These are phyloP conservation scores for Rutilus rutilus DNA, from an alignment of 2,113 vertebrate genomes.

Conservation along the genomic window DNA sequence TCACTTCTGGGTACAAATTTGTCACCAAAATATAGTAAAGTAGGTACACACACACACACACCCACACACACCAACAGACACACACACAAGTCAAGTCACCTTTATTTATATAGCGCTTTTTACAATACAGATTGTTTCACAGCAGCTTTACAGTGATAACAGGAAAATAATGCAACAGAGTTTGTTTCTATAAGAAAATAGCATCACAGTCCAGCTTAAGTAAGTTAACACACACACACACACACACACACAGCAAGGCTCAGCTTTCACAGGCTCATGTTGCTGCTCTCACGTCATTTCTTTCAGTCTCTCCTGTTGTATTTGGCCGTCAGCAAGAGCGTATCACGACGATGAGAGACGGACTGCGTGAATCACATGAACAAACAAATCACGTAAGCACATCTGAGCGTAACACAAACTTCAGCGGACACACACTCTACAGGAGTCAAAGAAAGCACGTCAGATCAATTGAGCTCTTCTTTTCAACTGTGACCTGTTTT, in stretches of 20 bases:
- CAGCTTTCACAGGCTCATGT: background rate
- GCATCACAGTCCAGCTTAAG: too few relatives aligned
- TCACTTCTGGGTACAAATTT: too few relatives aligned
- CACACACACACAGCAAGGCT: background rate
- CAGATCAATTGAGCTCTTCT: conserved; percentile 32
- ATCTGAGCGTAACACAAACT: conserved; percentile 27
- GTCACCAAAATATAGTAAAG: too few relatives aligned
- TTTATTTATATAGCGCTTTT: too few relatives aligned
- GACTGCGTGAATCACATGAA: background rate
- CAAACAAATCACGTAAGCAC: background rate
- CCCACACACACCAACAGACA: too few relatives aligned
- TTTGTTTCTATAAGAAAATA: too few relatives aligned
- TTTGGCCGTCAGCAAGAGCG: background rate
- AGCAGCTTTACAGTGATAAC: too few relatives aligned
- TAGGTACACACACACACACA: too few relatives aligned
- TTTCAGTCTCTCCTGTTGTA: background rate
- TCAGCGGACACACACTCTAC: background rate
- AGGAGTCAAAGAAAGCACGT: conserved; percentile 1
- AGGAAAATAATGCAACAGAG: too few relatives aligned
- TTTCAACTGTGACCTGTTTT: conserved; percentile 25
- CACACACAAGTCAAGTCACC: too few relatives aligned
- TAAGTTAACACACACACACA: background rate
- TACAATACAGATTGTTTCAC: too few relatives aligned
- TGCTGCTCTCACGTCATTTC: background rate
- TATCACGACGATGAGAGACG: background rate